Conservation (phyloP, 2,888 invertebrate genomes). For the Philhelius pedissequus region DNA sequence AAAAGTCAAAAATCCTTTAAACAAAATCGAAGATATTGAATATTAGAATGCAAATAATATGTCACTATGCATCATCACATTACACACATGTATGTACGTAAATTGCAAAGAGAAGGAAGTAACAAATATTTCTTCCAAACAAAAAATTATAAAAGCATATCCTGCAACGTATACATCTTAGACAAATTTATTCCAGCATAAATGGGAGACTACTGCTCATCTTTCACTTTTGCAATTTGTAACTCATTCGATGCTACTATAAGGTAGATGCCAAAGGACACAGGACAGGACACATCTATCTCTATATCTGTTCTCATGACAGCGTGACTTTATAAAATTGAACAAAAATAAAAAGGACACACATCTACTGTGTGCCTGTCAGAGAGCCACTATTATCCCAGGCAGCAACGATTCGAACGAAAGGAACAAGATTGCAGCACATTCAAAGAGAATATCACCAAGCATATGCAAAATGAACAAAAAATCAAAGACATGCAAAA, state of each 20-base stretch:
- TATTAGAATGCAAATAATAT: too few species aligned
- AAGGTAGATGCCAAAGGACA: background rate
- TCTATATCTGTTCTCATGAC: slow-evolving; percentile 40
- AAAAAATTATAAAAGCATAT: background rate
- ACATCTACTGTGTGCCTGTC: background rate
- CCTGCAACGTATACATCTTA: background rate
- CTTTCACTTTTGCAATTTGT: slow-evolving; percentile 66
- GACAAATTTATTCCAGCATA: slow-evolving; percentile 47
- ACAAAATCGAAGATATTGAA: too few species aligned
- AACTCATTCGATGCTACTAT: slow-evolving; percentile 60
- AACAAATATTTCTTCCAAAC: background rate
- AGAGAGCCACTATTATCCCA: background rate
- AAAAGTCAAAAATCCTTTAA: too few species aligned
- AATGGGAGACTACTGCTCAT: slow-evolving; percentile 49
- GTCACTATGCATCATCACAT: background rate
- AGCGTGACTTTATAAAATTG: slow-evolving; percentile 29
- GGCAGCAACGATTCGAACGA: slow-evolving; percentile 1
- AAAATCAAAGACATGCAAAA: background rate
- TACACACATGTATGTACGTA: too few species aligned
- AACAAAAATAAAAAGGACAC: background rate
- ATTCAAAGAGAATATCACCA: slow-evolving; percentile 3
- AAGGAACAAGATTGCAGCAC: slow-evolving; percentile 17
- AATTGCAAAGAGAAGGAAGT: too few species aligned
- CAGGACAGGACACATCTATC: slow-evolving; percentile 51
- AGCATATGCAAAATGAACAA: background rate